Evolutionary conservation across 2,113 vertebrate genomes (phyloP).

Genomic region (Seriola rivoliana): DNA sequence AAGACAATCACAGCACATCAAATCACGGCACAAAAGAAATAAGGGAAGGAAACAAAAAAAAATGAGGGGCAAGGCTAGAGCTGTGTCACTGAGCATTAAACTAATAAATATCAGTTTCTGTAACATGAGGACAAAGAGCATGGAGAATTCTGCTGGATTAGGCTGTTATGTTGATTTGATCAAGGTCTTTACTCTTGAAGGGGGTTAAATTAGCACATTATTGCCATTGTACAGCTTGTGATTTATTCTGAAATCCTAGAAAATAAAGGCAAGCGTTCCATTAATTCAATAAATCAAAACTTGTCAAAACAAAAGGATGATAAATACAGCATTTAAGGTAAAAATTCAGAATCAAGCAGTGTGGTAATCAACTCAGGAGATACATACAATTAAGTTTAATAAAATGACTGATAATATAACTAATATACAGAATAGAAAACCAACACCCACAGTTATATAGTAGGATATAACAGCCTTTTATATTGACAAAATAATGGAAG

Average conservation of each 20-base stretch:
- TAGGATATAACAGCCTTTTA: background rate
- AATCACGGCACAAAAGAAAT: slow-evolving; percentile 71
- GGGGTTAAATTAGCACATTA: slow-evolving; percentile 24
- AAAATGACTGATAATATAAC: background rate
- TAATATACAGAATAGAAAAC: background rate
- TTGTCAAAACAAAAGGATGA: background rate
- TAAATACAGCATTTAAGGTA: slow-evolving; percentile 1
- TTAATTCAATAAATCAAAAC: background rate
- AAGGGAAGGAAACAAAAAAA: slow-evolving; percentile 51
- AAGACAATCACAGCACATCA: slow-evolving; percentile 74
- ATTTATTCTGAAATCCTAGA: slow-evolving; percentile 27
- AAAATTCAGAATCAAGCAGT: background rate
- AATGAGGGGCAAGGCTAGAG: slow-evolving; percentile 63
- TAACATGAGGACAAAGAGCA: slow-evolving; percentile 54
- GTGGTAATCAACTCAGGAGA: background rate
- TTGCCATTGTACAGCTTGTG: slow-evolving; percentile 12
- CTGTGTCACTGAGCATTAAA: slow-evolving; percentile 63
- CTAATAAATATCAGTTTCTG: slow-evolving; percentile 66
- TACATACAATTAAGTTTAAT: background rate
- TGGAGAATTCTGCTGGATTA: slow-evolving; percentile 28
- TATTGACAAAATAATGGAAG: slow-evolving; percentile 1
- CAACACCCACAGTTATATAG: background rate
- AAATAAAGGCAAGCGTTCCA: background rate
- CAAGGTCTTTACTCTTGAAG: slow-evolving; percentile 5
- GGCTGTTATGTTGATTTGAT: slow-evolving; percentile 33